Percentiles rank a stretch among this genome's conserved stretches.
These are phyloP conservation scores for Australoheros scitulus DNA, from an alignment of 2,113 vertebrate genomes.

Conservation along the genomic window DNA sequence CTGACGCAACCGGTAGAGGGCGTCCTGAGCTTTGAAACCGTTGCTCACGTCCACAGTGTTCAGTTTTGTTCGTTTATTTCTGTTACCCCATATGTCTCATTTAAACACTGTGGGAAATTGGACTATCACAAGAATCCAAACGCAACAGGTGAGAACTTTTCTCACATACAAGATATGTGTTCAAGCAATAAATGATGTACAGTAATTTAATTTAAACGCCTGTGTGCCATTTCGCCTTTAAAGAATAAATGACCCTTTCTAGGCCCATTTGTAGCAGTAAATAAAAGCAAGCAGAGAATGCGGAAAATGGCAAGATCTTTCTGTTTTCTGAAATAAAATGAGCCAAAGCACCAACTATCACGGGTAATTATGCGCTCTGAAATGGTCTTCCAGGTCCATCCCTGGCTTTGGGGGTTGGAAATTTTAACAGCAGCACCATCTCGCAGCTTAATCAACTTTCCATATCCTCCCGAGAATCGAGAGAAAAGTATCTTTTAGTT, in stretches of 20 bases:
- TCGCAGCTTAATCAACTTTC: neutral
- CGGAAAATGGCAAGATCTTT: neutral
- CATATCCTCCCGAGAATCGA: too few species aligned
- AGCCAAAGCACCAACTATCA: neutral
- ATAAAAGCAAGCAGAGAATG: too few species aligned
- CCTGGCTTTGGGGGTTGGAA: neutral
- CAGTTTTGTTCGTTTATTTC: neutral
- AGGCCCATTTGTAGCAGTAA: neutral
- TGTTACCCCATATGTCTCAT: neutral
- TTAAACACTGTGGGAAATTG: neutral
- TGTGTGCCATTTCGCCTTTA: neutral
- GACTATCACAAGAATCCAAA: neutral
- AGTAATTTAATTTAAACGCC: neutral
- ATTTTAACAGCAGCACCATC: neutral
- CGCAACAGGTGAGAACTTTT: neutral
- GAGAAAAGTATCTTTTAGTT: too few species aligned
- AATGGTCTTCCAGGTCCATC: neutral
- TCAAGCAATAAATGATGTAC: neutral
- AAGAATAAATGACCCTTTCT: neutral
- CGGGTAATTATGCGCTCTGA: neutral
- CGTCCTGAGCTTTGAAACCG: constrained; percentile 11
- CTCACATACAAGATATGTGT: neutral
- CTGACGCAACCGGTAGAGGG: constrained; percentile 47
- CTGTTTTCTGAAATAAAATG: neutral
- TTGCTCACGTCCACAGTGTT: neutral